A percentile compares a stretch with the other conserved stretches of the same genome.
These are phyloP conservation scores for Anguilla rostrata DNA, from an alignment of 2,113 vertebrate genomes.

Conservation along the genomic window DNA sequence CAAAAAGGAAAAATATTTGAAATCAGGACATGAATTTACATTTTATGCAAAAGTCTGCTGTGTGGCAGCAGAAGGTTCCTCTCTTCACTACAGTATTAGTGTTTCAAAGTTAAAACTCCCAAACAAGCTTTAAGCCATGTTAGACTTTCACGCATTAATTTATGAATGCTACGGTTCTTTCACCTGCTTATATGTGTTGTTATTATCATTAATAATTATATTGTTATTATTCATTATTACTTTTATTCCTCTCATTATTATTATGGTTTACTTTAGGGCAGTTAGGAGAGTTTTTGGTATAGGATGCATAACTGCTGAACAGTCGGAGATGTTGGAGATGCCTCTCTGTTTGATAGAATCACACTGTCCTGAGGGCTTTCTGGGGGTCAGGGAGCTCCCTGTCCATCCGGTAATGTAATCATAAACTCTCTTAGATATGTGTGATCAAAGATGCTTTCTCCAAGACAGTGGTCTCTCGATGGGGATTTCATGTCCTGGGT, in stretches of 20 bases:
- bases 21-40: constrained; percentile 74
- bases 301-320: not conserved
- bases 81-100: constrained; percentile 68
- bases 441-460: not conserved
- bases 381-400: not conserved
- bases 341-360: not conserved
- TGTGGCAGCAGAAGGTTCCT: constrained; percentile 65
- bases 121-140: constrained; percentile 69
- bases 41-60: constrained; percentile 81
- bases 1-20: constrained; percentile 63
- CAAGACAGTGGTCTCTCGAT: not conserved
- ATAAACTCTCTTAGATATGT: not conserved
- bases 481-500: not conserved
- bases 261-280: constrained; percentile 8
- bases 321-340: not conserved
- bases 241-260: constrained; percentile 21
- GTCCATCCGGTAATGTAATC: not conserved
- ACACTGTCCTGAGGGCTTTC: not conserved
- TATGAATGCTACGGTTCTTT: constrained; percentile 58
- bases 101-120: constrained; percentile 61
- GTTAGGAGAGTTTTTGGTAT: constrained; percentile 2
- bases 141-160: constrained; percentile 50
- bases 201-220: constrained; percentile 25
- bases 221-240: constrained; percentile 26
- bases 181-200: constrained; percentile 46